These are phyloP conservation scores for Drosophila pectinifera DNA, from an alignment of 1,140 invertebrate species.

Conservation along the genomic window DNA sequence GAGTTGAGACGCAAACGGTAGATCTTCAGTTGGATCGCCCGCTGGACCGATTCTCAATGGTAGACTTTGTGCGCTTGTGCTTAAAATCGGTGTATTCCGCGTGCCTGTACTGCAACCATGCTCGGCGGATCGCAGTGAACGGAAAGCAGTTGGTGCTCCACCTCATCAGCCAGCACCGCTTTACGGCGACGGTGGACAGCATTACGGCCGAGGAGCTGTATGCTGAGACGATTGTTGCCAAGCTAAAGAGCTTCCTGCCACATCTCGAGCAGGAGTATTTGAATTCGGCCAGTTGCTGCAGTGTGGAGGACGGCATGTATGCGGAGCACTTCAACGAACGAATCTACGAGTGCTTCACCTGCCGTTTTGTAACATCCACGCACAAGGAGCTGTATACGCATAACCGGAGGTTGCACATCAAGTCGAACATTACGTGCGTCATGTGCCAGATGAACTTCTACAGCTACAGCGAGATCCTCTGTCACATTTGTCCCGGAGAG, in stretches of 20 bases:
- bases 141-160: conserved; percentile 91
- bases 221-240: conserved; percentile 89
- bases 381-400: conserved; percentile 94
- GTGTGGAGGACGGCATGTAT: conserved; percentile 77
- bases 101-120: conserved; percentile 94
- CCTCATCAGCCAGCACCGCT: conserved; percentile 91
- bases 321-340: conserved; percentile 84
- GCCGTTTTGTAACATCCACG: conserved; percentile 89
- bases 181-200: conserved; percentile 89
- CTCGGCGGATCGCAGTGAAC: conserved; percentile 92
- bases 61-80: conserved; percentile 90
- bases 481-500: conserved; percentile 92
- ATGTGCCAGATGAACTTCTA: conserved; percentile 95
- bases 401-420: conserved; percentile 93
- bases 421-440: conserved; percentile 91
- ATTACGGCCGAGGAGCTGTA: conserved; percentile 90
- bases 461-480: conserved; percentile 93
- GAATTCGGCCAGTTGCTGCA: conserved; percentile 90
- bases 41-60: conserved; percentile 89
- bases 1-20: conserved; percentile 88
- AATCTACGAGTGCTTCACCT: conserved; percentile 93
- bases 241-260: conserved; percentile 88
- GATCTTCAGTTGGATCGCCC: conserved; percentile 91
- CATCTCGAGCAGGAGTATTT: conserved; percentile 88
- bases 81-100: conserved; percentile 88